phyloP scores from a whole-genome alignment of 2,797 vertebrate genomes.

The Potorous gilbertii region DNA sequence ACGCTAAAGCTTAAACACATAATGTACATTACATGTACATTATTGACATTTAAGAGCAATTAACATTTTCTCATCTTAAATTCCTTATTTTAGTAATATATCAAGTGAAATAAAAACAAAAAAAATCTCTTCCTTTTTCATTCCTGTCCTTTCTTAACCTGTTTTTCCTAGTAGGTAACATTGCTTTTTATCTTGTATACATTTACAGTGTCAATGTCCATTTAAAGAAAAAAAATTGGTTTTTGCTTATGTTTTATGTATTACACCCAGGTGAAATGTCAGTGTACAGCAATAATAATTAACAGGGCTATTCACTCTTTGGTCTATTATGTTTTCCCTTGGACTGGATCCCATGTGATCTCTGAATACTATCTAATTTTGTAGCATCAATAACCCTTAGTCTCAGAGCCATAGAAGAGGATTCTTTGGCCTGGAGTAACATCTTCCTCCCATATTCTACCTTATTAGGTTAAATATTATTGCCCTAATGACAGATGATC shows the following conservation, averaged over 20 bases:
- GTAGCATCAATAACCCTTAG: constrained; percentile 29
- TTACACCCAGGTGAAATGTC: constrained; percentile 30
- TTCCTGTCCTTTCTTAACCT: constrained; percentile 24
- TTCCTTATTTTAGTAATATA: not conserved
- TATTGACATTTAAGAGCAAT: constrained; percentile 29
- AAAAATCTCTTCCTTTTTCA: constrained; percentile 27
- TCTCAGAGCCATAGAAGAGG: constrained; percentile 13
- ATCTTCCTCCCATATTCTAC: not conserved
- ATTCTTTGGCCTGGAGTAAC: constrained; percentile 38
- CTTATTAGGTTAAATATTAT: not conserved
- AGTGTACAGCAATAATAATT: constrained; percentile 10
- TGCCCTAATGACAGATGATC: not conserved
- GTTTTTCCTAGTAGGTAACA: not conserved
- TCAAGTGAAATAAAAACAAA: constrained; percentile 26
- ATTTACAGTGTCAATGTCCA: constrained; percentile 29
- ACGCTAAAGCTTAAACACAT: constrained; percentile 35
- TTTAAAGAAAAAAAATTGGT: constrained; percentile 46
- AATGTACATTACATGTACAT: not conserved
- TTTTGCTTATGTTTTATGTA: constrained; percentile 39
- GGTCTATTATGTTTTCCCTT: constrained; percentile 24
- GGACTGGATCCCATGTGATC: not conserved
- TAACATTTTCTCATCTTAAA: constrained; percentile 39
- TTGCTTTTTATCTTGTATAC: constrained; percentile 43
- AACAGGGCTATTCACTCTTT: constrained; percentile 37
- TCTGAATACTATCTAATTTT: not conserved